Conservation (phyloP, 2,888 invertebrate species). For the Sarcophaga caerulescens region DNA sequence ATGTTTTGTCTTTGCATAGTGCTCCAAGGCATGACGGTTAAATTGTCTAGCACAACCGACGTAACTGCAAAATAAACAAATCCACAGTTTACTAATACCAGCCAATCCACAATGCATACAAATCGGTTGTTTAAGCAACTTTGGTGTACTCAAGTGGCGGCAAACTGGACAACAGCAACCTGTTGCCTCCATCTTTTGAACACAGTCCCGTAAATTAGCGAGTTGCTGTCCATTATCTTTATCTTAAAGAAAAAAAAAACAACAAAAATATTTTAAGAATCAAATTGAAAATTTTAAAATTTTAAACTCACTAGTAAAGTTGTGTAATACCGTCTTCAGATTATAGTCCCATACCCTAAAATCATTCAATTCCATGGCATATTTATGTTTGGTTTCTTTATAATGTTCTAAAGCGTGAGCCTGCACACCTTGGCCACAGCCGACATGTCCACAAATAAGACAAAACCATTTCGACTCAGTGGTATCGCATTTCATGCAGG, state of each 20-base stretch:
- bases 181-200: background rate
- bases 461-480: constrained; percentile 22
- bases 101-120: constrained; percentile 46
- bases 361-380: constrained; percentile 8
- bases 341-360: constrained; percentile 29
- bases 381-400: constrained; percentile 15
- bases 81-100: background rate
- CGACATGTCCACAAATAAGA: constrained; percentile 49
- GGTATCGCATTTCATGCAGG: constrained; percentile 46
- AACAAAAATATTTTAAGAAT: background rate
- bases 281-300: background rate
- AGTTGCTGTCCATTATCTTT: background rate
- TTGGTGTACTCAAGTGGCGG: constrained; percentile 10
- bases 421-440: background rate
- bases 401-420: constrained; percentile 47
- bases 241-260: background rate
- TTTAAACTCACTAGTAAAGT: background rate
- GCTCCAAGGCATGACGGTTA: constrained; percentile 25
- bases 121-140: background rate
- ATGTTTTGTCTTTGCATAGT: constrained; percentile 32
- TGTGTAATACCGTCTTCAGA: background rate
- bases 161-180: constrained; percentile 39
- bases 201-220: background rate
- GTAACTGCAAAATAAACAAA: constrained; percentile 48
- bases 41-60: constrained; percentile 33